Evolutionary conservation across 35 echinoderm and acorn worm species (phyloP), one percentile per base, ranked within the genome.

Genomic region (Ophiothrix spiculata): DNA sequence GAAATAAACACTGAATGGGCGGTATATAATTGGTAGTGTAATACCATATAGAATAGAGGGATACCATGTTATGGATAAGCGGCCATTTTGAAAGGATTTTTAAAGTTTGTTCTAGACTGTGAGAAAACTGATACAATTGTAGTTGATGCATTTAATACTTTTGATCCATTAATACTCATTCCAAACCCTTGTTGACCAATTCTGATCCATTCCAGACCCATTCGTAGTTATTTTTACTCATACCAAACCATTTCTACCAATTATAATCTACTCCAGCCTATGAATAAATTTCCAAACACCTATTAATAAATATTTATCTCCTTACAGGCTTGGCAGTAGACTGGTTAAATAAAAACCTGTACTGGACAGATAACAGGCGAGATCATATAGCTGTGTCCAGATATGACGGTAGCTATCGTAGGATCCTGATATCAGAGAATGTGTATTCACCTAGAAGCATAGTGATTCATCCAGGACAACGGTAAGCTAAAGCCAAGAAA

Each of bases 281-380:
- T 54, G 21, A n/a, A n/a, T n/a, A 54, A 11, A 54, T 54, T 54
- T 54, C 45, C 21, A 11, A 54, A n/a, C n/a, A n/a, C n/a, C n/a
- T 54, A 11, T 21, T 54, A 54, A 21, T 21, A 54, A 8, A 11
- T 8, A 54, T 21, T 54, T 54, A 11, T 54, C 8, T 21, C 21
- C 8, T 11, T 54, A 54, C 21, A 88, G 86, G 86, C 34, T 31
- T 93, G 46, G 91, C 91, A 21, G 86, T 93, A 19, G 91, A 93
- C 76, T 93, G 86, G 56, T 42, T 93, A 31, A 89, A 88, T 49
- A 81, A 93, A 33, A 89, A 89, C 33, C 63, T 93, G 8, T 93
- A 93, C 56, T 93, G 91, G 91, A 89, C 91, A n/a, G 91, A 93
- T 40, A 46, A 75, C 38, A 40, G 36, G 23, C 40, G 83, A 37